A percentile compares a stretch with the other conserved stretches of the same genome.
These are phyloP conservation scores for Osmoderma eremita DNA, from an alignment of 2,888 invertebrate genomes.

Conservation along the genomic window DNA sequence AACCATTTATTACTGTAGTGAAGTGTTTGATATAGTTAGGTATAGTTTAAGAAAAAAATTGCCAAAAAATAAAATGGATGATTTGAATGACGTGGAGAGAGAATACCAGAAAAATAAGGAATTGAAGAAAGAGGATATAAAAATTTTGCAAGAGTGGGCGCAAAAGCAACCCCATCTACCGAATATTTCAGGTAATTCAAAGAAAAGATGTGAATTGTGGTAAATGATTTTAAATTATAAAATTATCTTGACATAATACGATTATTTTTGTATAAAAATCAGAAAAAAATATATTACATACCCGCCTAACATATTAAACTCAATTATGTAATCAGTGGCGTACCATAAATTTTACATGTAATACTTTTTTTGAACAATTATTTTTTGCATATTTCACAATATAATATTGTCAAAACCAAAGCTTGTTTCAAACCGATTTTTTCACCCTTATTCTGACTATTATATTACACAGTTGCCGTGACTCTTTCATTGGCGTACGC, in stretches of 20 bases:
- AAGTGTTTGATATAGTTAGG: too few species aligned
- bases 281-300: neutral
- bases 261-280: neutral
- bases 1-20: too few species aligned
- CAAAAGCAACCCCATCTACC: slow-evolving; percentile 75
- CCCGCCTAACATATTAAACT: neutral
- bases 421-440: too few species aligned
- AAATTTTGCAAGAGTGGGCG: slow-evolving; percentile 71
- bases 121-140: slow-evolving; percentile 71
- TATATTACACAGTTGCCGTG: too few species aligned
- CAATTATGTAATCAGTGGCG: neutral
- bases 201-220: neutral
- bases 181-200: slow-evolving; percentile 65
- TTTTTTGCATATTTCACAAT: too few species aligned
- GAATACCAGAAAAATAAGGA: slow-evolving; percentile 72
- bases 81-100: slow-evolving; percentile 60
- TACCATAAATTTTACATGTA: neutral
- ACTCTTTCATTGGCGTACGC: too few species aligned
- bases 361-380: neutral
- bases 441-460: too few species aligned
- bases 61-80: neutral
- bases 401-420: too few species aligned
- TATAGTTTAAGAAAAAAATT: too few species aligned
- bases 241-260: too few species aligned
- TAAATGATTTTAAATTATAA: neutral